A percentile compares a stretch with the other conserved stretches of the same genome.
These are phyloP conservation scores for Wiebesia pumilae DNA, from an alignment of 1,140 invertebrate species.

Conservation along the genomic window DNA sequence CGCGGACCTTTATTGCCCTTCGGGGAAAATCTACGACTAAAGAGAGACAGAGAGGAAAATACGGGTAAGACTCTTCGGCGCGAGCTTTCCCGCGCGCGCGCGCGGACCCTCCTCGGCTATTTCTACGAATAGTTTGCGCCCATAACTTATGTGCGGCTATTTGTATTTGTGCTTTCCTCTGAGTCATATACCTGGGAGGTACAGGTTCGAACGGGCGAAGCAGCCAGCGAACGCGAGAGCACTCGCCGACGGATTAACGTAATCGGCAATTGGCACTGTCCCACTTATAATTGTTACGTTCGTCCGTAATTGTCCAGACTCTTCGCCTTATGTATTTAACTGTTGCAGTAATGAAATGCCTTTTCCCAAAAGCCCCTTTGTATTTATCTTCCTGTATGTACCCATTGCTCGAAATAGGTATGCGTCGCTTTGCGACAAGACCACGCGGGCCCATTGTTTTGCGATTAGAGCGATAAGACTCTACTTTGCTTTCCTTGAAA, in stretches of 20 bases:
- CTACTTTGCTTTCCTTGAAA: not conserved
- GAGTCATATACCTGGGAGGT: not conserved
- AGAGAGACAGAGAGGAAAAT: not conserved
- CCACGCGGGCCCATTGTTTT: not conserved
- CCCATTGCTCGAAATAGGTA: not conserved
- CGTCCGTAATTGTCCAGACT: not conserved
- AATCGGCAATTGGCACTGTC: not conserved
- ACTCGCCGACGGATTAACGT: not conserved
- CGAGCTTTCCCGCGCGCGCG: slow-evolving; percentile 20
- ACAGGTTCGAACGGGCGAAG: not conserved
- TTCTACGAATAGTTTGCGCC: not conserved
- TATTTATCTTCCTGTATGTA: not conserved
- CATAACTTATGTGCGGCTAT: not conserved
- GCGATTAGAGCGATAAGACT: not conserved
- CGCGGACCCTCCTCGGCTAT: not conserved
- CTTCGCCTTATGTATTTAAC: not conserved
- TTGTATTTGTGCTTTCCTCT: not conserved
- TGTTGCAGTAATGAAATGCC: not conserved
- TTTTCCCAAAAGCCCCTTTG: not conserved
- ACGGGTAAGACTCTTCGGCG: not conserved
- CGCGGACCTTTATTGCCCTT: slow-evolving; percentile 3
- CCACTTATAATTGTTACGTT: not conserved
- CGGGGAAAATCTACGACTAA: not conserved
- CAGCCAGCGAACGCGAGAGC: slow-evolving; percentile 2
- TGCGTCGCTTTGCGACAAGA: not conserved